Conservation (phyloP, 2,797 vertebrate genomes). For the Malacoraja senta region DNA sequence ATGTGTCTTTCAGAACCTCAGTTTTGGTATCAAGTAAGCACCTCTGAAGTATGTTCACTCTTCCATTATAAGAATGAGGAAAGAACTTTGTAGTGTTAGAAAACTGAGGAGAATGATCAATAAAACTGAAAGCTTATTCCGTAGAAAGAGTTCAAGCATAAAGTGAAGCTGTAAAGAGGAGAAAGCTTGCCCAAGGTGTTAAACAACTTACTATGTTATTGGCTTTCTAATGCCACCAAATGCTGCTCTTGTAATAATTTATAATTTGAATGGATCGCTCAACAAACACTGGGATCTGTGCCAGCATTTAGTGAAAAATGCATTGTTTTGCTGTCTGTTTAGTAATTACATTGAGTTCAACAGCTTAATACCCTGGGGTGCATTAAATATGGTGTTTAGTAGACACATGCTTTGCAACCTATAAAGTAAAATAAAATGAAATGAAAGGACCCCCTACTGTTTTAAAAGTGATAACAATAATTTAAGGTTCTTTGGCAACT, state of each 20-base stretch:
- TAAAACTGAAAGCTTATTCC: background rate
- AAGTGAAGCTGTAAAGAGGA: background rate
- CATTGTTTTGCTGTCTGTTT: background rate
- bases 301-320: slow-evolving; percentile 13
- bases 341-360: background rate
- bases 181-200: background rate
- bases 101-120: background rate
- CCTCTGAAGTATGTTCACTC: background rate
- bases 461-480: background rate
- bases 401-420: background rate
- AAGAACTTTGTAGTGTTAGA: background rate
- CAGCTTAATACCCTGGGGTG: background rate
- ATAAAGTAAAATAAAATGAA: background rate
- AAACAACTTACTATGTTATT: background rate
- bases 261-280: background rate
- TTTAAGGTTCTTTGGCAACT: background rate
- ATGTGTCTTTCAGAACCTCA: background rate
- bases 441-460: background rate
- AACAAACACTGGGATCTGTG: background rate
- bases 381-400: background rate
- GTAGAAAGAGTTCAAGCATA: background rate
- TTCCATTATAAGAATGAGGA: background rate
- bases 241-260: background rate
- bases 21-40: background rate
- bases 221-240: background rate